Evolutionary conservation across 1,140 invertebrate genomes (phyloP).

Genomic region (Parasteatoda tepidariorum): DNA sequence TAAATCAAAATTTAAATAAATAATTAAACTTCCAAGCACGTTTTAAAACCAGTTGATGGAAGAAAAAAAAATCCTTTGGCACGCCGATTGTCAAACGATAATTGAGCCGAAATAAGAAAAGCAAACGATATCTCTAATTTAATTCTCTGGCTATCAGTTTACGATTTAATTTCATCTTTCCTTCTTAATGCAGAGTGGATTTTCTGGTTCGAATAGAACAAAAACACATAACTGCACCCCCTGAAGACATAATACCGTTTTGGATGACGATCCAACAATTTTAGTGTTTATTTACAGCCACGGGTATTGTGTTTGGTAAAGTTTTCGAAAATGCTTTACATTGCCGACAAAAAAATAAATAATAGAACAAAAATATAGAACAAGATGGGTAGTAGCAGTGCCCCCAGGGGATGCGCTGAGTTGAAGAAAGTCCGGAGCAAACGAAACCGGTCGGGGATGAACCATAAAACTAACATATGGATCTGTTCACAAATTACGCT

Average conservation of each 20-base stretch:
- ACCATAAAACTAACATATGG: constrained; percentile 48
- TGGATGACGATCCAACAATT: not conserved
- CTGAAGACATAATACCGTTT: too few relatives aligned
- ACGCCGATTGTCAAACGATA: not conserved
- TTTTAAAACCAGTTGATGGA: not conserved
- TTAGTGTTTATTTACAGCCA: not conserved
- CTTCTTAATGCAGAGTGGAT: not conserved
- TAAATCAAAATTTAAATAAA: too few relatives aligned
- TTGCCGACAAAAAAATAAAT: constrained; percentile 35
- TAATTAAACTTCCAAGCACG: too few relatives aligned
- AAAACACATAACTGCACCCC: not conserved
- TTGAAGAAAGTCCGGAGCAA: constrained; percentile 25
- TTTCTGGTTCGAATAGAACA: not conserved
- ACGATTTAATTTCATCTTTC: not conserved
- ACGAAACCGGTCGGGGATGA: constrained; percentile 50
- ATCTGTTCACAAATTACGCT: constrained; percentile 18
- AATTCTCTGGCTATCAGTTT: not conserved
- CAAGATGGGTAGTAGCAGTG: not conserved
- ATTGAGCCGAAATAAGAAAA: not conserved
- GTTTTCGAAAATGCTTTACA: not conserved
- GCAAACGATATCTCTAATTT: not conserved
- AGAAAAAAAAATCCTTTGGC: not conserved
- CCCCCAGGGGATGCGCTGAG: constrained; percentile 11
- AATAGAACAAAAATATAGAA: not conserved
- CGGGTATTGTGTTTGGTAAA: not conserved